Evolutionary conservation across 2,888 invertebrate species (phyloP).

Genomic region (Sphecodes monilicornis): DNA sequence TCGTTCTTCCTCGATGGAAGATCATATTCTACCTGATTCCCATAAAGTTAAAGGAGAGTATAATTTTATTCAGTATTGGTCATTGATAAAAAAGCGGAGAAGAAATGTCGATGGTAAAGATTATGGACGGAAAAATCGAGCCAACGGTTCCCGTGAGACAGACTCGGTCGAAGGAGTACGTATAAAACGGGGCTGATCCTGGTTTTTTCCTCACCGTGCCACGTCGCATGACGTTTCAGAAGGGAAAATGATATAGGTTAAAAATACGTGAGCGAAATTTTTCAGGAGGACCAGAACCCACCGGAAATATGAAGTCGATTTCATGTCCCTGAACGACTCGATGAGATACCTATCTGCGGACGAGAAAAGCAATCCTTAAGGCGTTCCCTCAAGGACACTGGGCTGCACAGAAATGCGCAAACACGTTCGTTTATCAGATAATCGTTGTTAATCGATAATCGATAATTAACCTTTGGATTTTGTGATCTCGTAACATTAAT

Average conservation of each 20-base stretch:
- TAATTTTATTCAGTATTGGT: slow-evolving; percentile 5
- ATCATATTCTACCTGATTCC: not conserved
- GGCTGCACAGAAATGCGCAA: slow-evolving; percentile 18
- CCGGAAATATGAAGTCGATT: slow-evolving; percentile 63
- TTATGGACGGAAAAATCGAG: slow-evolving; percentile 24
- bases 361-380: slow-evolving; percentile 24
- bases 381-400: slow-evolving; percentile 6
- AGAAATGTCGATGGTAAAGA: slow-evolving; percentile 20
- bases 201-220: slow-evolving; percentile 43
- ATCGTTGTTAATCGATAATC: not conserved
- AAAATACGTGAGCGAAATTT: slow-evolving; percentile 78
- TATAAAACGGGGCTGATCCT: slow-evolving; percentile 49
- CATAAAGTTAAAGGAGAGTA: not conserved
- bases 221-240: slow-evolving; percentile 67
- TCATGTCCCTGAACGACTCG: slow-evolving; percentile 53
- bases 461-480: not conserved
- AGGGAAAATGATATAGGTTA: slow-evolving; percentile 78
- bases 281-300: slow-evolving; percentile 51
- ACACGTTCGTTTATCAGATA: not conserved
- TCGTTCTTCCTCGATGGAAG: not conserved
- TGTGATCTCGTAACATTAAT: not conserved
- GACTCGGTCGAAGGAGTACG: slow-evolving; percentile 51
- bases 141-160: slow-evolving; percentile 45
- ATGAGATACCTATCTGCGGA: slow-evolving; percentile 38
- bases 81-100: slow-evolving; percentile 12